Evolutionary conservation across 2,888 invertebrate species (phyloP).

Genomic region (Eupithecia vulgata): DNA sequence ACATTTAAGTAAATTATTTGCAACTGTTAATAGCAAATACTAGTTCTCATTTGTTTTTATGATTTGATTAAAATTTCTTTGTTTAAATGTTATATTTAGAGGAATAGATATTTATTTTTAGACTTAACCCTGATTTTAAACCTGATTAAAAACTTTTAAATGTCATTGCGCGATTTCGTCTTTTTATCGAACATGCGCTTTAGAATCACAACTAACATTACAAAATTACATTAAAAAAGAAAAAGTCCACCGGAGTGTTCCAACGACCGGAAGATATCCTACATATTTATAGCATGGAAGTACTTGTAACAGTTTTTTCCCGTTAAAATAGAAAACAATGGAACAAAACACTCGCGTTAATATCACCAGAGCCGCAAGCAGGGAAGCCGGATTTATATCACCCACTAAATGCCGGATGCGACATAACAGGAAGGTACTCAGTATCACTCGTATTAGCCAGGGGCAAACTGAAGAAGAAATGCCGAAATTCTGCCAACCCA

Average conservation of each 20-base stretch:
- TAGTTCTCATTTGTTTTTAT: too few relatives aligned
- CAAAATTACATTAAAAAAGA: not conserved
- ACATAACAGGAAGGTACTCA: constrained; percentile 13
- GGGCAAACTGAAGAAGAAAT: too few relatives aligned
- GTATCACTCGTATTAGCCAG: too few relatives aligned
- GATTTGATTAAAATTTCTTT: too few relatives aligned
- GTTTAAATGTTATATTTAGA: too few relatives aligned
- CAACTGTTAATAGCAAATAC: too few relatives aligned
- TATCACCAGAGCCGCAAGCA: constrained; percentile 17
- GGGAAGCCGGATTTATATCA: constrained; percentile 28
- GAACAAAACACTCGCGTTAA: constrained; percentile 11
- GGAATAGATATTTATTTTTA: too few relatives aligned
- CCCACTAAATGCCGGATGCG: constrained; percentile 35
- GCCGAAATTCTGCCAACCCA: constrained; percentile 18
- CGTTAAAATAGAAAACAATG: constrained; percentile 1
- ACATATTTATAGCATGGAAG: constrained; percentile 8
- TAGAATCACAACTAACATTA: not conserved
- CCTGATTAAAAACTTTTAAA: too few relatives aligned
- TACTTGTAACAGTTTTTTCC: constrained; percentile 2
- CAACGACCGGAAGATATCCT: not conserved
- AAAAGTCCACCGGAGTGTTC: not conserved
- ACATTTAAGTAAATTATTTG: too few relatives aligned
- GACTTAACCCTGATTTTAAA: too few relatives aligned
- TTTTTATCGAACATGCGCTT: too few relatives aligned
- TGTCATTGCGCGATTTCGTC: too few relatives aligned